Evolutionary conservation across 2,888 invertebrate genomes (phyloP), one percentile per base, ranked within the genome.

Genomic region (Cartodere bifasciata): DNA sequence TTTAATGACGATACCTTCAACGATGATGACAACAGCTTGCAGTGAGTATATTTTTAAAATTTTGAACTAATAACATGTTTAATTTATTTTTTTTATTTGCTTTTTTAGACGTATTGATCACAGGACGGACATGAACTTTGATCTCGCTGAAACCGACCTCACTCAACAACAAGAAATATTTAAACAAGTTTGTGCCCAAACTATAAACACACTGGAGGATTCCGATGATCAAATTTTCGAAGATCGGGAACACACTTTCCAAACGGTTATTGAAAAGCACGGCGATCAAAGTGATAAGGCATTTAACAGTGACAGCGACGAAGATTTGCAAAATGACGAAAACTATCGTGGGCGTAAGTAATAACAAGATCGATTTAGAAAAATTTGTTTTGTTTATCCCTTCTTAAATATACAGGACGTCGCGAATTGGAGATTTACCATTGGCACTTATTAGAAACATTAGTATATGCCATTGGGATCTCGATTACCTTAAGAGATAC

Each of bases 1-100:
- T 72, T 68, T 49, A 67, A 66, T 43, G 72, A 75, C 47, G 70
- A 72, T 39, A 70, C 74, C 38, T 74, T 72, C 46, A 69, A 65
- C 39, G 72, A 71, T 44, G 67, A 65, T 6, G 71, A 75, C 40
- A 65, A 65, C 42, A 56, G 60, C 23, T 50, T 67, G 40, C 63
- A 63, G 68, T 69, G 56, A 59, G 64, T 62, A 45, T 34, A 14
- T 22, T 16, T n/a, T n/a, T n/a, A n/a, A n/a, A n/a, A n/a, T n/a
- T n/a, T n/a, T n/a, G n/a, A n/a, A n/a, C n/a, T n/a, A n/a, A n/a
- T n/a, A n/a, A n/a, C n/a, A n/a, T 15, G 16, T 16, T 10, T 34
- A 31, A 25, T 31, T 22, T 27, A 32, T 12, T 23, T 32, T 26
- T 31, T 37, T 31, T 25, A 21, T 6, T 27, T 24, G 24, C 30